phyloP scores from a whole-genome alignment of 2,888 invertebrate species.

The Andrena bicolor region DNA sequence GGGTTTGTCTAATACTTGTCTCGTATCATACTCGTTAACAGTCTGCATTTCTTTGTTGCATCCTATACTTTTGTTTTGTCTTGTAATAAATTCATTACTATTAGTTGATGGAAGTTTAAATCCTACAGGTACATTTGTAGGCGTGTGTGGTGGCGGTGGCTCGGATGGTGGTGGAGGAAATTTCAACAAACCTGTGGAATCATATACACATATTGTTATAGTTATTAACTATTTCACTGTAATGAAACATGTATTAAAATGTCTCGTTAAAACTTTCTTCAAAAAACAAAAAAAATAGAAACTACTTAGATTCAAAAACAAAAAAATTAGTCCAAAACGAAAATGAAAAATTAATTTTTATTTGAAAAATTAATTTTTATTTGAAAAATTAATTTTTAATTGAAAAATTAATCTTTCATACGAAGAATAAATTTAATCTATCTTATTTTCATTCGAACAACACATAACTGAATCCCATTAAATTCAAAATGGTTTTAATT shows the following conservation, averaged over 20 bases:
- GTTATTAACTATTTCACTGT: neutral
- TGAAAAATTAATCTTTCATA: neutral
- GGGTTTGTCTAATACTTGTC: constrained; percentile 6
- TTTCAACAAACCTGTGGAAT: constrained; percentile 73
- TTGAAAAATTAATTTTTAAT: neutral
- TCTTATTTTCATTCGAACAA: no score
- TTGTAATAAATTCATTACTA: constrained; percentile 54
- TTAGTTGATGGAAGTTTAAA: constrained; percentile 77
- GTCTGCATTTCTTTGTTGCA: constrained; percentile 62
- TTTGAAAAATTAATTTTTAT: neutral
- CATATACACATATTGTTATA: neutral
- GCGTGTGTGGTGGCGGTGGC: constrained; percentile 83
- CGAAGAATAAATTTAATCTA: no score
- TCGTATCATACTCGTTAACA: constrained; percentile 33
- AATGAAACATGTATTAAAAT: no score
- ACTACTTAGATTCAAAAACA: no score
- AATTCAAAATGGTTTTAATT: neutral
- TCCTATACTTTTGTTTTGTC: constrained; percentile 22
- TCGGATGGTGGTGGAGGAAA: constrained; percentile 85
- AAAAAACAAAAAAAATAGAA: neutral
- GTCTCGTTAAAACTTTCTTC: no score
- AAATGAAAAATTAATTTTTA: neutral
- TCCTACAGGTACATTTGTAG: constrained; percentile 74
- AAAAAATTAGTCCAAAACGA: neutral
- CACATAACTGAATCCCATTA: no score